A percentile compares a stretch with the other conserved stretches of the same genome.
phyloP scores from a whole-genome alignment of 2,797 vertebrate species.

The Phylloscopus collybita region DNA sequence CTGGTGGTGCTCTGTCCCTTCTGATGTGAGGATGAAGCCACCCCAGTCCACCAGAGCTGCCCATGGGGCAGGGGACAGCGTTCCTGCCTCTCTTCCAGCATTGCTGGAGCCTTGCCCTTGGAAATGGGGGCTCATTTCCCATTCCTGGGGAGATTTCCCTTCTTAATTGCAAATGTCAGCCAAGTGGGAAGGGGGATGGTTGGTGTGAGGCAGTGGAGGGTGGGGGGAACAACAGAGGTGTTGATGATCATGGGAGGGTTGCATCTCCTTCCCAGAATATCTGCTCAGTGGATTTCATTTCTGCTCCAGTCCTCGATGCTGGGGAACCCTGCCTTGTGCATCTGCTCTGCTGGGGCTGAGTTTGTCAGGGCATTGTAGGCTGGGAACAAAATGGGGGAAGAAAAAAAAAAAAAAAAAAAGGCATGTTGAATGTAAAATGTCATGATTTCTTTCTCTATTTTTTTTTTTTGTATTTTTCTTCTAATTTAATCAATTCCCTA shows the following conservation, averaged over 20 bases:
- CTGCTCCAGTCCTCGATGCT: neutral
- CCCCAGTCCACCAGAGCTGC: neutral
- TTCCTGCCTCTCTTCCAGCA: neutral
- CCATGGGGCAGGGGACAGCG: neutral
- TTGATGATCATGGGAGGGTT: neutral
- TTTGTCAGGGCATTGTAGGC: neutral
- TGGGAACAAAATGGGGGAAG: neutral
- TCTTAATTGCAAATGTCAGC: neutral
- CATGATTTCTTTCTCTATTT: neutral
- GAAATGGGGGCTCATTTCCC: neutral
- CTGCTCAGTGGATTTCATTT: neutral
- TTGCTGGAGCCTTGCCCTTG: neutral
- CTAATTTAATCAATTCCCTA: conserved; percentile 50
- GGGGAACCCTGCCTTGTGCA: neutral
- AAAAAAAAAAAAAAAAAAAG: neutral
- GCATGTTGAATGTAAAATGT: conserved; percentile 15
- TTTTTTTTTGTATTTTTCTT: conserved; percentile 1
- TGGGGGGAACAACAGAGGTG: neutral
- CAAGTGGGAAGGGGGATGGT: neutral
- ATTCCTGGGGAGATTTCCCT: neutral
- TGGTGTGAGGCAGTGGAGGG: neutral
- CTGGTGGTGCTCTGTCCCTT: neutral
- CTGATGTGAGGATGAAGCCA: neutral
- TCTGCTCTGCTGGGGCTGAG: neutral
- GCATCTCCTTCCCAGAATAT: neutral